phyloP scores from a whole-genome alignment of 2,797 vertebrate species.

The Valencia hispanica region DNA sequence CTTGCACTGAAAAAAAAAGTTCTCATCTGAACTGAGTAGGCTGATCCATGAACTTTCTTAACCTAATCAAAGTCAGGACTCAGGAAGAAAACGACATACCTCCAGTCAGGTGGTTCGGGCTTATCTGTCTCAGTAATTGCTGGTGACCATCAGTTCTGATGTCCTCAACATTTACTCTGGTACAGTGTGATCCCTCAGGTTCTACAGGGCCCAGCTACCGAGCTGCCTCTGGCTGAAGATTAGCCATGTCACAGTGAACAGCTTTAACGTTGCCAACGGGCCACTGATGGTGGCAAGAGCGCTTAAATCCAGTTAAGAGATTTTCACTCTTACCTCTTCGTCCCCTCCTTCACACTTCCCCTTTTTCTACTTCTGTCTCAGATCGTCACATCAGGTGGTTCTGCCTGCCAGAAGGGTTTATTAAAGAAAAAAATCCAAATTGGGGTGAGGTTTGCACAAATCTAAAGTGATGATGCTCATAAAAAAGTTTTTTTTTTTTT shows the following conservation, averaged over 20 bases:
- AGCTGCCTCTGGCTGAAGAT: conserved; percentile 74
- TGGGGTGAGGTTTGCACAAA: conserved; percentile 57
- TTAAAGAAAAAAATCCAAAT: conserved; percentile 65
- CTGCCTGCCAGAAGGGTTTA: conserved; percentile 60
- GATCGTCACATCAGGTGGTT: conserved; percentile 61
- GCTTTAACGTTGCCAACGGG: conserved; percentile 68
- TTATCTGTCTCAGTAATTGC: conserved; percentile 61
- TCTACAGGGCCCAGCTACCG: conserved; percentile 39
- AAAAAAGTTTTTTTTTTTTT: conserved; percentile 60
- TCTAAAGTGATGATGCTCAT: conserved; percentile 64
- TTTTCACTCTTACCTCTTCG: conserved; percentile 69
- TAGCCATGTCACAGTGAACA: conserved; percentile 71
- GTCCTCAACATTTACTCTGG: conserved; percentile 41
- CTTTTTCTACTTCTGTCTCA: conserved; percentile 48
- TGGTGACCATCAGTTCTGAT: conserved; percentile 51
- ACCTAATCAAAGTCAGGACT: conserved; percentile 36
- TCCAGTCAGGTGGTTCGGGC: conserved; percentile 46
- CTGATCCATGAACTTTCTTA: conserved; percentile 18
- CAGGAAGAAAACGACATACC: conserved; percentile 17
- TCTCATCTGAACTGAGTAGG: background rate
- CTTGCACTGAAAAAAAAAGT: background rate
- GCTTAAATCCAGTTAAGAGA: conserved; percentile 84
- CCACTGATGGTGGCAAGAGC: conserved; percentile 61
- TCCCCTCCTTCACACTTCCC: conserved; percentile 37
- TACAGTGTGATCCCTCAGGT: conserved; percentile 45